Evolutionary conservation across 2,113 vertebrate genomes (phyloP), one percentile per base, ranked within the genome.

Genomic region (Steatornis caripensis): DNA sequence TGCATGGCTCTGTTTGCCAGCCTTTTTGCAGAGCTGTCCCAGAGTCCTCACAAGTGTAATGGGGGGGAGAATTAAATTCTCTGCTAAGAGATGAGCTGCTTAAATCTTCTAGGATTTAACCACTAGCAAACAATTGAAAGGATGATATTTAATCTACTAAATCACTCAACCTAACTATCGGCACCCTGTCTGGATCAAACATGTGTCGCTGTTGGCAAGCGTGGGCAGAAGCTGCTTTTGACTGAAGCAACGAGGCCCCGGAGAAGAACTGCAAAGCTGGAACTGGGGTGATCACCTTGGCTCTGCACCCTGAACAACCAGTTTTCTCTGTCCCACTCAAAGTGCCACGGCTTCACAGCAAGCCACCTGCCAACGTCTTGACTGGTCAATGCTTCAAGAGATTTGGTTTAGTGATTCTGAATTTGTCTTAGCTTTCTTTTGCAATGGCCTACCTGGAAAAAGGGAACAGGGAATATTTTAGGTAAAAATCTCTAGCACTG

Each of bases 401-500:
- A 84, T 89, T 81, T 92, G 68, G 64, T 95, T 95, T 92, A 89
- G 71, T 68, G 89, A 95, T 51, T 69, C 34, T 82, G 61, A 96
- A 97, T 83, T 68, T 89, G 65, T 76, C 70, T 82, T 65, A 93
- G 69, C n/a, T 93, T 91, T 87, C 65, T 82, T 96, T 81, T 90
- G 65, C 91, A 71, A 77, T 8, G 46, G 75, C 12, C 66, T 55
- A n/a, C 58, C 68, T 76, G 69, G 85, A 81, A 95, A 68, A 53
- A 75, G 60, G 92, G 74, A 90, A 85, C 2, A n/a, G 85, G 55
- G 80, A 94, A 80, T 79, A 95, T 90, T 95, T 95, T 94, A 96
- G 71, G 75, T n/a, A 88, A 97, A 92, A 96, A 93, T 91, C 77
- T 89, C 89, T 96, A 94, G 91, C 87, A 78, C 66, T 95, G 82